phyloP scores from a whole-genome alignment of 2,888 invertebrate genomes.

The Amblyteles armatorius region DNA sequence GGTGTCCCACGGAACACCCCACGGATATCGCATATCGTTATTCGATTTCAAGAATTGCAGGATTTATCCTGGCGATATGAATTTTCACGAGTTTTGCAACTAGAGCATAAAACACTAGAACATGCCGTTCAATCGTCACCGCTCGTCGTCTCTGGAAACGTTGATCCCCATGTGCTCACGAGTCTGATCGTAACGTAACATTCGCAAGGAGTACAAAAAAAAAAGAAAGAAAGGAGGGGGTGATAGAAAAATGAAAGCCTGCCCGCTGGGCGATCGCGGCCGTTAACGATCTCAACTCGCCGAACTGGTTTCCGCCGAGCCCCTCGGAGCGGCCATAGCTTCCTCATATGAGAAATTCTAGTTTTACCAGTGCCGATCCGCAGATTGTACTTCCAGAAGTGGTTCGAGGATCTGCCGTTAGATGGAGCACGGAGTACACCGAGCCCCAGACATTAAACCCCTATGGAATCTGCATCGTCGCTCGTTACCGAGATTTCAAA shows the following conservation, averaged over 20 bases:
- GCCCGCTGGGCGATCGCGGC: slow-evolving; percentile 62
- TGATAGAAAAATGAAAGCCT: slow-evolving; percentile 16
- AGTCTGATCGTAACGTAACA: not conserved
- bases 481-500: slow-evolving; percentile 49
- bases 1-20: slow-evolving; percentile 10
- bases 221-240: not conserved
- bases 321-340: slow-evolving; percentile 59
- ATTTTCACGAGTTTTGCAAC: not conserved
- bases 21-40: not conserved
- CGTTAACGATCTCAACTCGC: slow-evolving; percentile 71
- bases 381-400: slow-evolving; percentile 70
- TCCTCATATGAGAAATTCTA: slow-evolving; percentile 66
- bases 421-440: slow-evolving; percentile 71
- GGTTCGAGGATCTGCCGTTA: slow-evolving; percentile 74
- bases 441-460: not conserved
- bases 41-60: slow-evolving; percentile 3
- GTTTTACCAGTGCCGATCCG: slow-evolving; percentile 67
- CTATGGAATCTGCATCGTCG: slow-evolving; percentile 18
- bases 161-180: not conserved
- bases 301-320: slow-evolving; percentile 74
- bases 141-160: not conserved
- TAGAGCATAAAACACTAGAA: not conserved
- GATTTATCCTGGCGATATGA: not conserved
- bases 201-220: not conserved
- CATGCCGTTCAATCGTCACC: not conserved